Conservation (phyloP, 1,140 invertebrate species). For the Sycophila sp. region DNA sequence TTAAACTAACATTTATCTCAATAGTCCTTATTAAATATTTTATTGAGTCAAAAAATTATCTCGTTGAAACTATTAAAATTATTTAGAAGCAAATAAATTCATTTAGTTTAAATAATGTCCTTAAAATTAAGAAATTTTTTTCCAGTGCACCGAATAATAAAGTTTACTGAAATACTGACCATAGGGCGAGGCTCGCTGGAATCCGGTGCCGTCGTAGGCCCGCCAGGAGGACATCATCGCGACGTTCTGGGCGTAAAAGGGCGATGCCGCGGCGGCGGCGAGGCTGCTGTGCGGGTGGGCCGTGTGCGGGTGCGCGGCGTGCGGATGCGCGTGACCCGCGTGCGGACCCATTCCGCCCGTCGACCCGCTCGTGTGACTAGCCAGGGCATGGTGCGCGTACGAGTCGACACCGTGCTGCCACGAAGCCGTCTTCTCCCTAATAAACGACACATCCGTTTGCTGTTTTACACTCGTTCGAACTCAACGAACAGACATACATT, state of each 20-base stretch:
- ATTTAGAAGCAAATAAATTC: too few relatives aligned
- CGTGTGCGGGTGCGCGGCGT: constrained; percentile 59
- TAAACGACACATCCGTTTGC: too few relatives aligned
- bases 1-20: too few relatives aligned
- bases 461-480: background rate
- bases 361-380: constrained; percentile 57
- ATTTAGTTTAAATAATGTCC: too few relatives aligned
- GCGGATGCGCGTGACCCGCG: constrained; percentile 56
- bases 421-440: constrained; percentile 62
- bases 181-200: constrained; percentile 80
- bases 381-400: constrained; percentile 62
- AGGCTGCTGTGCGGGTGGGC: constrained; percentile 61
- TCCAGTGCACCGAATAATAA: too few relatives aligned
- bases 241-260: constrained; percentile 77
- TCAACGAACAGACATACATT: background rate
- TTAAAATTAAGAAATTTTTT: too few relatives aligned
- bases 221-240: constrained; percentile 84
- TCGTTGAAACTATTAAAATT: too few relatives aligned
- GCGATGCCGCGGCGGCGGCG: constrained; percentile 66
- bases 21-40: too few relatives aligned
- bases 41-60: too few relatives aligned
- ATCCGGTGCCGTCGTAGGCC: constrained; percentile 77
- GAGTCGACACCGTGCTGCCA: constrained; percentile 66
- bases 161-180: too few relatives aligned
- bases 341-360: constrained; percentile 58